Percentiles rank a stretch among this genome's conserved stretches.
These are phyloP conservation scores for Epinephelus awoara DNA, from an alignment of 2,797 vertebrate genomes.

Conservation along the genomic window DNA sequence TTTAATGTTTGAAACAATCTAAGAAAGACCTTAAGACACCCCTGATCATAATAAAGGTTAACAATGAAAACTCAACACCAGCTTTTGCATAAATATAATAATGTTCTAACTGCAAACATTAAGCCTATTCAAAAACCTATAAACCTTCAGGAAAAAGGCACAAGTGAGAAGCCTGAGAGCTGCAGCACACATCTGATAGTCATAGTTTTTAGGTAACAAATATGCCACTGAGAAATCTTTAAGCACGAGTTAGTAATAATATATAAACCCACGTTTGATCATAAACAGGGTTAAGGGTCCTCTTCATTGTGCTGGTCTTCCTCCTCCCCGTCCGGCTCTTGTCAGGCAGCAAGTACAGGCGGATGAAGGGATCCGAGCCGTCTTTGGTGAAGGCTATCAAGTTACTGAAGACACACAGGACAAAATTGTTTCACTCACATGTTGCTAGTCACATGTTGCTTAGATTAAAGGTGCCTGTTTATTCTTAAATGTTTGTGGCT, in stretches of 20 bases:
- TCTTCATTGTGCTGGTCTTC: slow-evolving; percentile 94
- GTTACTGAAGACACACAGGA: slow-evolving; percentile 86
- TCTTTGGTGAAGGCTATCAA: slow-evolving; percentile 96
- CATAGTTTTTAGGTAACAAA: not conserved
- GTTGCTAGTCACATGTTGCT: slow-evolving; percentile 33
- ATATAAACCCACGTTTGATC: slow-evolving; percentile 92
- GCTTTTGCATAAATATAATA: no score
- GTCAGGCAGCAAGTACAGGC: slow-evolving; percentile 96
- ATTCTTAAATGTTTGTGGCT: not conserved
- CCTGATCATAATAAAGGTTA: no score
- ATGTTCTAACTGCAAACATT: not conserved
- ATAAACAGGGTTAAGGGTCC: slow-evolving; percentile 93
- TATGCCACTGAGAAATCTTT: not conserved
- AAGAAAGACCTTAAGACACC: no score
- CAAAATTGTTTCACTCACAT: slow-evolving; percentile 48
- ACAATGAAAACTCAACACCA: no score
- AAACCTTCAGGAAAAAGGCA: not conserved
- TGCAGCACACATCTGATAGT: not conserved
- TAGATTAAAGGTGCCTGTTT: not conserved
- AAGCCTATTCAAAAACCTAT: not conserved
- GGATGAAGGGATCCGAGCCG: slow-evolving; percentile 94
- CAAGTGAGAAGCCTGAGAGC: not conserved
- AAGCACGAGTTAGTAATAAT: not conserved
- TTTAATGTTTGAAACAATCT: no score
- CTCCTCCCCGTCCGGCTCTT: slow-evolving; percentile 95